Conservation (phyloP, 2,888 invertebrate species). For the Carterocephalus palaemon region DNA sequence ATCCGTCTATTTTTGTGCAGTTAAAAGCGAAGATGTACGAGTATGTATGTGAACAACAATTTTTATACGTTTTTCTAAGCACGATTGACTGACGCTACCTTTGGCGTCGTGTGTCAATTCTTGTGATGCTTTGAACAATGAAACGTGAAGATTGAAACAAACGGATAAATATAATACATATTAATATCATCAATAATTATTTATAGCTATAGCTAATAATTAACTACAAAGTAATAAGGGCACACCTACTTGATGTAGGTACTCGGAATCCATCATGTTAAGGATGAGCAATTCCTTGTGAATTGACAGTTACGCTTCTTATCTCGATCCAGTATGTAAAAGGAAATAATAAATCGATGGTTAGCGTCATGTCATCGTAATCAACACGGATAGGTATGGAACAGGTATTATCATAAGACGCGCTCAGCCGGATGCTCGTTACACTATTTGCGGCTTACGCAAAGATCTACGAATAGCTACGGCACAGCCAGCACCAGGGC, state of each 20-base stretch:
- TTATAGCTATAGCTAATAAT: no score
- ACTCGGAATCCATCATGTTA: no score
- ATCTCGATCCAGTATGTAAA: constrained; percentile 21
- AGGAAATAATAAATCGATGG: constrained; percentile 25
- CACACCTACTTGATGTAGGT: no score
- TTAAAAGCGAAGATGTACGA: no score
- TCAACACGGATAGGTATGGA: constrained; percentile 31
- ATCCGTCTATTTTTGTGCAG: no score
- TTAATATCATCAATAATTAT: no score
- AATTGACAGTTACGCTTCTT: constrained; percentile 18
- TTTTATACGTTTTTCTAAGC: neutral
- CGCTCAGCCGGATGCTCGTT: constrained; percentile 51
- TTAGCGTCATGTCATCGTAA: constrained; percentile 24
- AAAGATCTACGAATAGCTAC: constrained; percentile 17
- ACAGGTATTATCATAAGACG: constrained; percentile 42
- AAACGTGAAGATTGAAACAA: no score
- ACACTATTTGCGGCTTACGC: constrained; percentile 51
- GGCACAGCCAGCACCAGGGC: no score
- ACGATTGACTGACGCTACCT: constrained; percentile 7
- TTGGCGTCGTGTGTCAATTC: constrained; percentile 7
- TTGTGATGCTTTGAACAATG: constrained; percentile 11
- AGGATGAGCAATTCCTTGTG: constrained; percentile 16
- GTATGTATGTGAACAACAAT: no score
- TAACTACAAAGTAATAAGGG: no score
- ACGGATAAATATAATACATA: no score